Evolutionary conservation across 2,113 vertebrate genomes (phyloP).

Genomic region (Megalops atlanticus): DNA sequence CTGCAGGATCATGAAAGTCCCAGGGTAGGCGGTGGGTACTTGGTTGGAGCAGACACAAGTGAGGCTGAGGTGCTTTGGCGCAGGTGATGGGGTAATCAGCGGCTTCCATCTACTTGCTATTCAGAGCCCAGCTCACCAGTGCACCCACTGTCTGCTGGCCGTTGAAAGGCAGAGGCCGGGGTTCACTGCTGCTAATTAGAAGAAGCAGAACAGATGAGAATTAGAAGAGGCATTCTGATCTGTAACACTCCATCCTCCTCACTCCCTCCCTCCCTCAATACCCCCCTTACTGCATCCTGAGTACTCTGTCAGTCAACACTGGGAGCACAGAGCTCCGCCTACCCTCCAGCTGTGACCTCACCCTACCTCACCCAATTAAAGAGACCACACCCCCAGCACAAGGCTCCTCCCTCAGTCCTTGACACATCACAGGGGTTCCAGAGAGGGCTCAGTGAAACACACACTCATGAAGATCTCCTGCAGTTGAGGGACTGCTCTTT

Average conservation of each 20-base stretch:
- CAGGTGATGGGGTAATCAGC: not conserved
- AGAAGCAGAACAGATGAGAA: constrained; percentile 25
- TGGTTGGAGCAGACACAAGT: not conserved
- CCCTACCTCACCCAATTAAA: not conserved
- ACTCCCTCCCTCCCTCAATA: not conserved
- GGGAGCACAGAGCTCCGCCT: not conserved
- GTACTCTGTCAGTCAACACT: no score
- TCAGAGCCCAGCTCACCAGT: not conserved
- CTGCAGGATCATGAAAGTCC: no score
- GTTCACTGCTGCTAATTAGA: constrained; percentile 37
- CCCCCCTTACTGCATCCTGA: no score
- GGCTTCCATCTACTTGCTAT: not conserved
- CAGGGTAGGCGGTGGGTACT: not conserved
- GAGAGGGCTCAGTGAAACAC: not conserved
- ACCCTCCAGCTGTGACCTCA: not conserved
- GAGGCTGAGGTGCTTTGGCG: not conserved
- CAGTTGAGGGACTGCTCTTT: no score
- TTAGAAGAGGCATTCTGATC: constrained; percentile 23
- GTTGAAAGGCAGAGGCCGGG: constrained; percentile 46
- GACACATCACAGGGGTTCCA: not conserved
- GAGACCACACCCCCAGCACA: no score
- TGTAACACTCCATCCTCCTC: not conserved
- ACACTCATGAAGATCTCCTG: no score
- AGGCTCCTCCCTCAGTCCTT: not conserved
- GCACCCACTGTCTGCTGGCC: constrained; percentile 37